phyloP scores from a whole-genome alignment of 2,797 vertebrate species.

The Lagodon rhomboides region DNA sequence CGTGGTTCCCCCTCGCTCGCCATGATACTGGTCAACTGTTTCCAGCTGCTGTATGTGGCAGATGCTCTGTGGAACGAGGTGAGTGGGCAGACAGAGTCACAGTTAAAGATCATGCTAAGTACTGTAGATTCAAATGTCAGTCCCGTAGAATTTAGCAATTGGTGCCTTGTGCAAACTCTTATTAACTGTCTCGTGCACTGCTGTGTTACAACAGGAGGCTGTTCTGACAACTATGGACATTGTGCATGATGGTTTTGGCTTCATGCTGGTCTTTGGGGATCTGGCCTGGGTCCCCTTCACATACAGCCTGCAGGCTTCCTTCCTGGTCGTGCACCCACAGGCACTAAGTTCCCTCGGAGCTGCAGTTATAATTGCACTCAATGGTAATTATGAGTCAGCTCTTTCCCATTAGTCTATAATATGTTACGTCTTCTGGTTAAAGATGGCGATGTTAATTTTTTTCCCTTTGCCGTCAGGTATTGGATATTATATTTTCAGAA shows the following conservation, averaged over 20 bases:
- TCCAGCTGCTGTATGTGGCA: slow-evolving; percentile 92
- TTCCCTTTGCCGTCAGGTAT: slow-evolving; percentile 76
- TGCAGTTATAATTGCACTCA: slow-evolving; percentile 83
- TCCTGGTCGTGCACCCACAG: slow-evolving; percentile 91
- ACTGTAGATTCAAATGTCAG: not conserved
- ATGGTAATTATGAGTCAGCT: slow-evolving; percentile 79
- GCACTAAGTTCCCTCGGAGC: slow-evolving; percentile 79
- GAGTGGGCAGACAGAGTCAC: slow-evolving; percentile 33
- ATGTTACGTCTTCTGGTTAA: not conserved
- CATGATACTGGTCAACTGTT: slow-evolving; percentile 91
- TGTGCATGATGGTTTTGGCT: slow-evolving; percentile 93
- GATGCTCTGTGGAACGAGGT: slow-evolving; percentile 95
- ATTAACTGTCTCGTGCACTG: not conserved
- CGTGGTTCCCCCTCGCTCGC: slow-evolving; percentile 89
- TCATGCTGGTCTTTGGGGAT: slow-evolving; percentile 95
- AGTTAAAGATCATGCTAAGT: not conserved
- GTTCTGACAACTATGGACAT: slow-evolving; percentile 95
- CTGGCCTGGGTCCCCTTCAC: slow-evolving; percentile 94
- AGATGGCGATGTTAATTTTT: not conserved
- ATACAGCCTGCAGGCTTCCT: slow-evolving; percentile 91
- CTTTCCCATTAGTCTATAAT: not conserved
- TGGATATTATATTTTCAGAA: slow-evolving; percentile 92
- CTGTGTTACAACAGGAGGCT: slow-evolving; percentile 85
- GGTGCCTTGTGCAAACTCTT: too few species aligned
- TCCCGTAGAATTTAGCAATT: not conserved